Evolutionary conservation across 2,113 vertebrate species (phyloP).

Genomic region (Isichthys henryi): DNA sequence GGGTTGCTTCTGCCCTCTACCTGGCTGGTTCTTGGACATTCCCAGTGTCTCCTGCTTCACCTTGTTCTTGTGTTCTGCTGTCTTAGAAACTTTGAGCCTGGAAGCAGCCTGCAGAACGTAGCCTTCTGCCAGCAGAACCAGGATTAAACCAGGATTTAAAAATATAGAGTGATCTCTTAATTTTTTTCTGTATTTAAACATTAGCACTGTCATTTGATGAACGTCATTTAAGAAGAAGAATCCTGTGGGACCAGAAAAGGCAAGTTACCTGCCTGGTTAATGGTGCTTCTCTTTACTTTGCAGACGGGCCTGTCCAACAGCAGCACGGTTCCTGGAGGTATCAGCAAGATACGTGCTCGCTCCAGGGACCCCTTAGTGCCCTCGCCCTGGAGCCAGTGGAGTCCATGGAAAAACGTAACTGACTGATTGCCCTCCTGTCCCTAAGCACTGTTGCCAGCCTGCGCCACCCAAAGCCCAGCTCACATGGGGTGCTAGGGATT

Average conservation of each 20-base stretch:
- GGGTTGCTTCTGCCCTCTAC: no score
- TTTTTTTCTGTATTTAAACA: background rate
- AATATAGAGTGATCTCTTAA: background rate
- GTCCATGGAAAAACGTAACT: constrained; percentile 58
- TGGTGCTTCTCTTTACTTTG: background rate
- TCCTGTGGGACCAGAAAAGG: no score
- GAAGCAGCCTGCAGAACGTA: no score
- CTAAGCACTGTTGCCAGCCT: background rate
- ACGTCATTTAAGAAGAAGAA: background rate
- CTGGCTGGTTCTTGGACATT: no score
- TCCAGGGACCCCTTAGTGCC: constrained; percentile 53
- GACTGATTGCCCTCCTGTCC: constrained; percentile 30
- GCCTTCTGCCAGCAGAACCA: background rate
- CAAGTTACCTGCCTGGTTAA: background rate
- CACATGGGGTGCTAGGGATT: background rate
- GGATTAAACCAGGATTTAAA: background rate
- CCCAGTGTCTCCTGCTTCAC: no score
- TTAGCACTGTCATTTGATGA: background rate
- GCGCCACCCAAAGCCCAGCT: background rate
- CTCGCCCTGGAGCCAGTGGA: constrained; percentile 62
- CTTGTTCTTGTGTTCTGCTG: no score
- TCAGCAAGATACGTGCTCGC: constrained; percentile 51
- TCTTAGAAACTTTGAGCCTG: no score
- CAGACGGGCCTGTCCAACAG: constrained; percentile 24
- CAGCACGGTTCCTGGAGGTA: constrained; percentile 30